Percentiles rank a stretch among this genome's conserved stretches.
Evolutionary conservation across 2,888 invertebrate genomes (phyloP).

Genomic region (Ashinkailepas kermadecensis): DNA sequence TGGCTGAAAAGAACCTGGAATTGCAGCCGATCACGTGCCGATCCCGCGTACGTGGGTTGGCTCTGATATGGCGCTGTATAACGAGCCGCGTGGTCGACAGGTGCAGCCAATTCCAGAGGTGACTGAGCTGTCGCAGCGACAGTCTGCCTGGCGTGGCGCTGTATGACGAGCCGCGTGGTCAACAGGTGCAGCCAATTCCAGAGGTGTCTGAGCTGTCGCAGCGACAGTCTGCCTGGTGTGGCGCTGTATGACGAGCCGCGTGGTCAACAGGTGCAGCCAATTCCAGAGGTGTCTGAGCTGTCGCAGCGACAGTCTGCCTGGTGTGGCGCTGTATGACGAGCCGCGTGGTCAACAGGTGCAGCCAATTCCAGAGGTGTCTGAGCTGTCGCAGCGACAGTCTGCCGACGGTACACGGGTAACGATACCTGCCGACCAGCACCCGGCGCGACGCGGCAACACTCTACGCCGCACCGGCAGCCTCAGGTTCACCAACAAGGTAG

Average conservation of each 20-base stretch:
- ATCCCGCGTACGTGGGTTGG: no score
- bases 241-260: no score
- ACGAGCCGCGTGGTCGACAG: slow-evolving; percentile 44
- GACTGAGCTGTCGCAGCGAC: slow-evolving; percentile 76
- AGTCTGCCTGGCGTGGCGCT: slow-evolving; percentile 46
- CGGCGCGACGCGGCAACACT: slow-evolving; percentile 62
- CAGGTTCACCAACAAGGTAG: slow-evolving; percentile 17
- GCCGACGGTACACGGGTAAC: slow-evolving; percentile 54
- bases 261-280: slow-evolving; percentile 71
- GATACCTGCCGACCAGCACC: slow-evolving; percentile 50
- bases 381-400: slow-evolving; percentile 61
- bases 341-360: slow-evolving; percentile 59
- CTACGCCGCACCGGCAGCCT: slow-evolving; percentile 63
- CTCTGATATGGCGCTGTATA: no score
- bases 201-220: slow-evolving; percentile 83
- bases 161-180: slow-evolving; percentile 27
- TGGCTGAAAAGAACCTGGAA: no score
- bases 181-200: slow-evolving; percentile 83
- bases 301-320: slow-evolving; percentile 65
- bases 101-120: slow-evolving; percentile 90
- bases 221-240: slow-evolving; percentile 56
- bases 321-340: no score
- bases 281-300: slow-evolving; percentile 82
- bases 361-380: slow-evolving; percentile 84
- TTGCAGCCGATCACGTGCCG: no score